Base-by-base conservation (phyloP, 1,140 invertebrate species). In the Leptopilina boulardi region DNA sequence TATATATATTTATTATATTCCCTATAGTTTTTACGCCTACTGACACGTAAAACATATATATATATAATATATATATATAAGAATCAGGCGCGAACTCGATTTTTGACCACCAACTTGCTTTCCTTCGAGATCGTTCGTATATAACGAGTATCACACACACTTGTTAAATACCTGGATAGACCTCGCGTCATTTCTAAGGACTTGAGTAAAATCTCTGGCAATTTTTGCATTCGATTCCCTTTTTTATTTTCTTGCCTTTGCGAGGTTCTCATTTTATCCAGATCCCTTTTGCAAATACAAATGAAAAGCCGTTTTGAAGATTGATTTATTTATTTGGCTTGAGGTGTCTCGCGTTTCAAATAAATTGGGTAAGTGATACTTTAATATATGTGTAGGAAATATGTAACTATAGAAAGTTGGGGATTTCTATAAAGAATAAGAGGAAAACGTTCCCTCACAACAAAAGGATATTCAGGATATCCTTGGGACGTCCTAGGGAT, bases 1-100 rank as follows among this genome's bases (percentile, higher is more conserved):
- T n/a, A n/a, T n/a, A n/a, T n/a, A n/a, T 81, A 81, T 81, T 81
- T 81, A 59, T 59, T 59, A 81, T 81, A n/a, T 81, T 71, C 77
- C 59, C 9, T 79, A 75, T 75, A 77, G 77, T 77, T 82, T n/a
- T 82, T 79, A 79, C 76, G 77, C 78, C 77, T 79, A 78, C 77
- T 78, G 78, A 78, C 76, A 59, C 71, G 75, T 75, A 51, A 75
- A 71, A 34, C 6, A n/a, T n/a, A n/a, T n/a, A n/a, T n/a, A n/a
- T n/a, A n/a, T n/a, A n/a, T n/a, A n/a, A n/a, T n/a, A n/a, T 34
- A 6, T 34, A 34, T 38, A 38, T 9, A 9, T 3, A 30, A 30
- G 26, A 30, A 38, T 38, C 9, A 47, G 73, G 54, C 21, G 26
- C 15, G 41, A 38, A 41, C 13, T 13, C 10, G 41, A 72, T 15